Base-by-base conservation (phyloP, 2,888 invertebrate species). In the Sminthurides aquaticus region DNA sequence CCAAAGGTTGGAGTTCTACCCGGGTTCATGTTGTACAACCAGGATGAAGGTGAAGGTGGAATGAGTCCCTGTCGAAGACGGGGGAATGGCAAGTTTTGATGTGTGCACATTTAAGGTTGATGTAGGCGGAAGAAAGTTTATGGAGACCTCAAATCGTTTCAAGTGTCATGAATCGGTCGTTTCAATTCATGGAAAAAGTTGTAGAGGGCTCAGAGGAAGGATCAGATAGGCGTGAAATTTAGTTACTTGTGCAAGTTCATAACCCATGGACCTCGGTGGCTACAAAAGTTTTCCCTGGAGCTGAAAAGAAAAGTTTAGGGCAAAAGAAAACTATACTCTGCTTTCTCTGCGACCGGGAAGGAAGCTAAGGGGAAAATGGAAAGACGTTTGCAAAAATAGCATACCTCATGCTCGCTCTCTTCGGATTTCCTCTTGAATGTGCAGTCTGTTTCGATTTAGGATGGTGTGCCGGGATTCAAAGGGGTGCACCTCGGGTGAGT, bases 221-320 rank as follows among this genome's bases (percentile, higher is more conserved):
- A 52, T 52, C 52, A 52, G 52, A 52, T 52, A 52, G 52, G 52
- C 52, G 52, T 52, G 52, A 52, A 52, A 52, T 52, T 52, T 52
- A 52, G 52, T 52, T 52, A 52, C 52, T 52, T 22, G 52, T 52
- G 52, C 52, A 52, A 52, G 52, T 52, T 52, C 52, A 52, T 52
- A 52, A 52, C 52, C 52, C 52, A 22, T 52, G 22, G 52, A 20
- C 52, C 22, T 52, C 5, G 52, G 52, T 52, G 5, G 20, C 18
- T n/a, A 20, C 18, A 20, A 52, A 52, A 52, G 52, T 52, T 52
- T 52, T 5, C 52, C 20, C 43, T 8, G 8, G 20, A 52, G 52
- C 20, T 20, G 52, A 52, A 34, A 34, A 34, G 43, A 34, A 34
- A 34, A 34, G 43, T 34, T 34, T 34, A 34, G n/a, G n/a, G n/a